These are phyloP conservation scores for Polymixis flavicincta DNA, from an alignment of 2,888 invertebrate species.

Conservation along the genomic window DNA sequence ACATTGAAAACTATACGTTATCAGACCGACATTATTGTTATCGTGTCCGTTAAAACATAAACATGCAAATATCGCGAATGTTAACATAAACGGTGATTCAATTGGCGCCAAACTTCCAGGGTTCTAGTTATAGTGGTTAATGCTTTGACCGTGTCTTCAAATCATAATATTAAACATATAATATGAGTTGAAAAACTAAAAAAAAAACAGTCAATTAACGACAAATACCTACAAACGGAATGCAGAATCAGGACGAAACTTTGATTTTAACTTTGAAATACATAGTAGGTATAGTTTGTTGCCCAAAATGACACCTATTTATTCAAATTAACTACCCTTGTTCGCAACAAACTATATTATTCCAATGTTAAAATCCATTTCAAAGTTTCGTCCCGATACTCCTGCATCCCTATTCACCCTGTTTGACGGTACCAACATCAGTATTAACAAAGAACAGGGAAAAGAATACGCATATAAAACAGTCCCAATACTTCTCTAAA, in stretches of 20 bases:
- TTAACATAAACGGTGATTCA: conserved; percentile 18
- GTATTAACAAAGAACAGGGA: neutral
- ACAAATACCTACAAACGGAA: neutral
- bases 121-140: conserved; percentile 13
- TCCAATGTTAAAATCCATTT: too few species aligned
- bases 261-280: too few species aligned
- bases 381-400: too few species aligned
- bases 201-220: neutral
- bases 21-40: conserved; percentile 41
- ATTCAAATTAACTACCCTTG: too few species aligned
- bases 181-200: neutral
- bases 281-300: too few species aligned
- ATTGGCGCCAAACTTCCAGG: conserved; percentile 52
- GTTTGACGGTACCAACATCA: neutral
- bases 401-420: too few species aligned
- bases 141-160: neutral
- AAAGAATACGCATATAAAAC: neutral
- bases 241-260: too few species aligned
- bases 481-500: neutral
- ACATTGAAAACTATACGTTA: conserved; percentile 23
- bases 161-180: neutral
- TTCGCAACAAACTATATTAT: too few species aligned
- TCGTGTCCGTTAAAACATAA: conserved; percentile 42
- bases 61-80: conserved; percentile 32
- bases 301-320: too few species aligned